Percentiles rank a stretch among this genome's conserved stretches.
phyloP scores from a whole-genome alignment of 1,140 invertebrate genomes.

The Trichoplusia ni region DNA sequence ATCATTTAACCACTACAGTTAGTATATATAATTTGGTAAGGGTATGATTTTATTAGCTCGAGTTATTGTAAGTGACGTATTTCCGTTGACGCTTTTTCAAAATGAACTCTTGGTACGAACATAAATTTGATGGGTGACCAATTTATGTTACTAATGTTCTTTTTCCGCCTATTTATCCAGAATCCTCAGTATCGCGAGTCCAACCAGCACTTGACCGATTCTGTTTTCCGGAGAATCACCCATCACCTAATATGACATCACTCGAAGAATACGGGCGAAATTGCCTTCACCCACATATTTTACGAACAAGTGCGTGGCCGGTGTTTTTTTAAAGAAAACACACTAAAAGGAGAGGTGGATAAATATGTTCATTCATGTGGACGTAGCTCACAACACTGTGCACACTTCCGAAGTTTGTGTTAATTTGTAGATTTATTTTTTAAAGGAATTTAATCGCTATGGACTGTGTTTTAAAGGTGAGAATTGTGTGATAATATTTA shows the following conservation, averaged over 20 bases:
- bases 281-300: conserved; percentile 68
- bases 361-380: conserved; percentile 47
- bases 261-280: conserved; percentile 64
- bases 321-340: conserved; percentile 50
- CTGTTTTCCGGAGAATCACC: too few relatives aligned
- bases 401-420: conserved; percentile 34
- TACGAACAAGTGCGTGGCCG: conserved; percentile 32
- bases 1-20: too few relatives aligned
- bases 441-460: conserved; percentile 23
- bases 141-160: too few relatives aligned
- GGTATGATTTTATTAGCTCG: too few relatives aligned
- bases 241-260: conserved; percentile 67
- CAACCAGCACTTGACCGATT: too few relatives aligned
- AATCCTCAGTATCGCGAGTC: too few relatives aligned
- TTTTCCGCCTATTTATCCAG: too few relatives aligned
- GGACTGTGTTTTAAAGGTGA: conserved; percentile 34
- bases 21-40: too few relatives aligned
- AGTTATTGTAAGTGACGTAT: too few relatives aligned
- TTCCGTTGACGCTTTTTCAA: too few relatives aligned
- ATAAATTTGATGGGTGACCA: too few relatives aligned
- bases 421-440: conserved; percentile 23
- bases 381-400: conserved; percentile 35
- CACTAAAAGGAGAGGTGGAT: conserved; percentile 57
- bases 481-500: not conserved
- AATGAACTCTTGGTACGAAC: too few relatives aligned